Base-by-base conservation (phyloP, 2,888 invertebrate genomes). In the Drosophila borealis region DNA sequence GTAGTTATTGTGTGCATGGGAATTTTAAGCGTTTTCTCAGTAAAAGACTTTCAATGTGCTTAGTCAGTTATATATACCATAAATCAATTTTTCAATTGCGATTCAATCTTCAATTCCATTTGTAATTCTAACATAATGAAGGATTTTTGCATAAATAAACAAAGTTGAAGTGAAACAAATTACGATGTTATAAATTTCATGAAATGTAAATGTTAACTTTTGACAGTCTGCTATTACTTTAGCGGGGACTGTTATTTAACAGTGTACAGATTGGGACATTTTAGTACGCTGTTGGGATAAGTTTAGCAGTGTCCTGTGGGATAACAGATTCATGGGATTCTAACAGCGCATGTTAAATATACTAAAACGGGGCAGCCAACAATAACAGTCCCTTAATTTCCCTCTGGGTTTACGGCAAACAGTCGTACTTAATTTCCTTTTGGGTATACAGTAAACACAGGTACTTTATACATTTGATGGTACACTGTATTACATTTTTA, bases 121-220 rank as follows among this genome's bases (percentile, higher is more conserved):
- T 88, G 86, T 83, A 82, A 71, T 66, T 88, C 70, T 66, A 81
- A 83, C 65, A 57, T 60, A 74, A 70, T 66, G 74, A 82, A 70
- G 45, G 65, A 83, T 68, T 79, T 77, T 82, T 84, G 80, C 88
- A 88, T 82, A 60, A 83, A 84, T 88, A 86, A 82, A 81, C 59
- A 62, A 71, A 81, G 80, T 86, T 84, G 86, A 83, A 83, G 68
- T 70, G 76, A 75, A 64, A 61, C 48, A 61, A 70, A 45, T 63
- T 53, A 6, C 25, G 3, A 11, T 17, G 2, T 44, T 21, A 37
- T 37, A 2, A 14, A 14, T 39, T 13, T 9, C 3, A n/a, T 34
- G n/a, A 50, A 14, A 50, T 34, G 3, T 19, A n/a, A 11, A 14
- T 9, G 14, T 9, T 42, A 29, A 29, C 17, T 9, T 10, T 8